Evolutionary conservation across 2,888 invertebrate genomes (phyloP), one percentile per base, ranked within the genome.

Genomic region (Liodrosophila aerea): DNA sequence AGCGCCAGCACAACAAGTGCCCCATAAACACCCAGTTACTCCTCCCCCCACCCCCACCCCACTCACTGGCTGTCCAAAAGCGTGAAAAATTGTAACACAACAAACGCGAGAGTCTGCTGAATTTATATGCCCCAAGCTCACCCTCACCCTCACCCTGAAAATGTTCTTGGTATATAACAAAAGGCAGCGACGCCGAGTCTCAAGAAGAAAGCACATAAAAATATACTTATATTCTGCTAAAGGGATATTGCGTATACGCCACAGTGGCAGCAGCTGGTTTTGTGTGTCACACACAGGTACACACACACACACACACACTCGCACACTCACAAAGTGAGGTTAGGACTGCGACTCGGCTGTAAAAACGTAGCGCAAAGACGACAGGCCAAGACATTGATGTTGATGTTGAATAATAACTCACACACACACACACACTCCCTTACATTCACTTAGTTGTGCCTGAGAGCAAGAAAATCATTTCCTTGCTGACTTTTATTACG

Each of bases 1-100:
- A 72, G 54, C 52, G 58, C 73, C 57, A 73, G 75, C 73, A 87
- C 88, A 88, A 88, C 88, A 88, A 88, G 88, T 88, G 88, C 84
- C 77, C 82, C 78, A 87, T 87, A 84, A 87, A 74, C n/a, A 1
- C 4, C n/a, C n/a, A 36, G 1, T 9, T 4, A 5, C 37, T 52
- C 45, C 8, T 2, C 29, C 18, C 7, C 12, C 16, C 9, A 4
- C 1, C 13, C 4, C 29, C n/a, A n/a, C 9, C 0, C 0, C 1
- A 7, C n/a, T n/a, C n/a, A n/a, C n/a, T n/a, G n/a, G 22, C 1
- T 5, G 12, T 29, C 13, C 44, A 49, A 69, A 64, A 64, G 64
- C 73, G 62, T 73, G 70, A 76, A 73, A 83, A 73, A 66, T 68
- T 52, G 64, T 53, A 59, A 45, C 60, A 54, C 53, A 52, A 9